A percentile compares a stretch with the other conserved stretches of the same genome.
Evolutionary conservation across 2,888 invertebrate genomes (phyloP).

Genomic region (Agapetus fuscipes): DNA sequence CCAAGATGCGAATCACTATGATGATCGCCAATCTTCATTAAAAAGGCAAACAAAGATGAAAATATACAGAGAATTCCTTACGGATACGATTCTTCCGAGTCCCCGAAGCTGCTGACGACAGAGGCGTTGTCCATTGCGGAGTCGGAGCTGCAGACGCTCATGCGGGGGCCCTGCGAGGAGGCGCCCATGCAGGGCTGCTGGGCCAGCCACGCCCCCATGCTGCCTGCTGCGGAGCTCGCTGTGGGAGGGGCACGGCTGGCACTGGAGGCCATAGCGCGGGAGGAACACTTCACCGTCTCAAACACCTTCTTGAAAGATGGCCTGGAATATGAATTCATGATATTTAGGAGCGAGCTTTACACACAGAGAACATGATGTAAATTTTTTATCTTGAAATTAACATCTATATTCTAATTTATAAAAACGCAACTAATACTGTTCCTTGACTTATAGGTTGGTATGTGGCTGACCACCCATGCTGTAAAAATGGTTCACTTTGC

Average conservation of each 20-base stretch:
- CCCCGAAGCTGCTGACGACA: conserved; percentile 44
- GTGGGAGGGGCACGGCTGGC: conserved; percentile 6
- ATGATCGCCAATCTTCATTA: too few species aligned
- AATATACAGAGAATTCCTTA: conserved; percentile 33
- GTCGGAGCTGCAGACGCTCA: conserved; percentile 47
- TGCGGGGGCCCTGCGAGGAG: conserved; percentile 41
- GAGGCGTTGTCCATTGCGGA: conserved; percentile 46
- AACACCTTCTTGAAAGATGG: conserved; percentile 82
- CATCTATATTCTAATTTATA: too few species aligned
- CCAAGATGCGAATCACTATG: too few species aligned
- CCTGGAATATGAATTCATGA: conserved; percentile 42
- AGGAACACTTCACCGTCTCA: conserved; percentile 81
- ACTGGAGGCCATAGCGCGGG: conserved; percentile 33
- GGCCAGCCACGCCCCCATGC: conserved; percentile 28
- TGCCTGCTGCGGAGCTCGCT: conserved; percentile 14
- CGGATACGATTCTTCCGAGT: conserved; percentile 68
- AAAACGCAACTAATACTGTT: too few species aligned
- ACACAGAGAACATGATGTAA: not conserved
- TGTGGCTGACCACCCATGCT: too few species aligned
- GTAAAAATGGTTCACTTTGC: too few species aligned
- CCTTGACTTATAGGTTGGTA: too few species aligned
- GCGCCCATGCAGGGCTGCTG: conserved; percentile 29
- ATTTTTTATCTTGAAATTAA: too few species aligned
- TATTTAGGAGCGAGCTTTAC: conserved; percentile 2
- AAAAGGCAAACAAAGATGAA: not conserved